These are phyloP conservation scores for Nyctereutes procyonoides DNA, from an alignment of 2,113 vertebrate genomes.

Conservation along the genomic window DNA sequence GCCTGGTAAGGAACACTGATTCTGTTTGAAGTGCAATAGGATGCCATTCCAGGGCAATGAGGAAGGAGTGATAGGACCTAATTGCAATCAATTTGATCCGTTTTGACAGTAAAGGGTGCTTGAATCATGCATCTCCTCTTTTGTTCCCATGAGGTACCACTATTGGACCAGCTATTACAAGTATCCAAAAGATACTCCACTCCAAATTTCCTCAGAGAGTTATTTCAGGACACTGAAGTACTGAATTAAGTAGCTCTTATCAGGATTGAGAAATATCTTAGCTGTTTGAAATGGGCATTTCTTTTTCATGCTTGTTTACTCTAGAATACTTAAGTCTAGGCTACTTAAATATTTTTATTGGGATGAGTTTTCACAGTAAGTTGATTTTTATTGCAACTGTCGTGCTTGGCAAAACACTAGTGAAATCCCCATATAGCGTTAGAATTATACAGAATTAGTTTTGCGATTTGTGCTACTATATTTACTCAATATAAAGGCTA, in stretches of 20 bases:
- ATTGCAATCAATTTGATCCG: neutral
- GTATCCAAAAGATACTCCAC: neutral
- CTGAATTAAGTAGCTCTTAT: neutral
- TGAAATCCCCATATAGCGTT: slow-evolving; percentile 21
- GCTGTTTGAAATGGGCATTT: neutral
- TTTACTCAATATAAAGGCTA: slow-evolving; percentile 42
- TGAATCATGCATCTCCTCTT: neutral
- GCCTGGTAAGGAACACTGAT: rapidly evolving
- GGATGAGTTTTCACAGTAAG: slow-evolving; percentile 40
- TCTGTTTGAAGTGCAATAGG: neutral
- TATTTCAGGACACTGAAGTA: neutral
- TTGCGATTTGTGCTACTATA: slow-evolving; percentile 28
- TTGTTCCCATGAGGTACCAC: neutral
- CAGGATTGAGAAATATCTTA: neutral
- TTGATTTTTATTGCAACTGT: slow-evolving; percentile 53
- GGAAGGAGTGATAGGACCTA: neutral
- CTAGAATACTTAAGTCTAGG: neutral
- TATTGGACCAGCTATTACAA: neutral
- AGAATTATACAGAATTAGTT: slow-evolving; percentile 45
- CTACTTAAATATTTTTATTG: slow-evolving; percentile 29
- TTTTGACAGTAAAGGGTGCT: neutral
- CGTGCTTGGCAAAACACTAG: slow-evolving; percentile 62
- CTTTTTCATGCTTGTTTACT: slow-evolving; percentile 1
- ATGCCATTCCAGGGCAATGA: neutral
- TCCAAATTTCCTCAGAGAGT: neutral